A percentile compares a stretch with the other conserved stretches of the same genome.
These are phyloP conservation scores for Margarornis squamiger DNA, from an alignment of 2,797 vertebrate species.

Conservation along the genomic window DNA sequence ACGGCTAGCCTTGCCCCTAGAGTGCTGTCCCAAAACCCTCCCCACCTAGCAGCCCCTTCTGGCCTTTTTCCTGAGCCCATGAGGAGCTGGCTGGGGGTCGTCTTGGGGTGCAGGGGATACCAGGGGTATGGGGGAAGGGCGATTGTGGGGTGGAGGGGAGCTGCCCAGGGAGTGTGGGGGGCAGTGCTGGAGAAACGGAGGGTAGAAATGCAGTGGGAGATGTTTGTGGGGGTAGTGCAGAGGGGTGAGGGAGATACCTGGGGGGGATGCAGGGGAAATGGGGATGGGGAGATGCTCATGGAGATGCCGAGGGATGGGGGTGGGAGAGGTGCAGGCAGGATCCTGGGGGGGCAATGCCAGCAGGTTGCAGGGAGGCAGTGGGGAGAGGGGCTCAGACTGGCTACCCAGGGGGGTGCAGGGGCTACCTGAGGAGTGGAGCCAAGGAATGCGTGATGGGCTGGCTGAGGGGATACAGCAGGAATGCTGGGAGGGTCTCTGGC, in stretches of 20 bases:
- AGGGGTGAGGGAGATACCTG: no score
- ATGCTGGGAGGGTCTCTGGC: no score
- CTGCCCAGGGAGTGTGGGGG: background rate
- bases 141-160: background rate
- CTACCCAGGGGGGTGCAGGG: background rate
- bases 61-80: background rate
- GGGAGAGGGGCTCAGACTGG: background rate
- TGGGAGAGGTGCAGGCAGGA: background rate
- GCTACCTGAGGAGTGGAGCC: background rate
- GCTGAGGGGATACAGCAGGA: background rate
- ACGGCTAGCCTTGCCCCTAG: fast-evolving
- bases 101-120: background rate
- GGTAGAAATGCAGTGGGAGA: background rate
- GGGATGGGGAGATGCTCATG: background rate
- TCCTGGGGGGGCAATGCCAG: background rate
- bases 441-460: background rate
- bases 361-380: background rate
- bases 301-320: background rate
- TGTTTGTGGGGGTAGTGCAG: background rate
- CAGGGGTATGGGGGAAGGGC: no score
- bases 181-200: background rate
- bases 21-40: background rate
- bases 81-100: fast-evolving
- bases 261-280: background rate
- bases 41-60: background rate